phyloP scores from a whole-genome alignment of 92 coral and sea anemone genomes.

The Zoanthus sociatus region DNA sequence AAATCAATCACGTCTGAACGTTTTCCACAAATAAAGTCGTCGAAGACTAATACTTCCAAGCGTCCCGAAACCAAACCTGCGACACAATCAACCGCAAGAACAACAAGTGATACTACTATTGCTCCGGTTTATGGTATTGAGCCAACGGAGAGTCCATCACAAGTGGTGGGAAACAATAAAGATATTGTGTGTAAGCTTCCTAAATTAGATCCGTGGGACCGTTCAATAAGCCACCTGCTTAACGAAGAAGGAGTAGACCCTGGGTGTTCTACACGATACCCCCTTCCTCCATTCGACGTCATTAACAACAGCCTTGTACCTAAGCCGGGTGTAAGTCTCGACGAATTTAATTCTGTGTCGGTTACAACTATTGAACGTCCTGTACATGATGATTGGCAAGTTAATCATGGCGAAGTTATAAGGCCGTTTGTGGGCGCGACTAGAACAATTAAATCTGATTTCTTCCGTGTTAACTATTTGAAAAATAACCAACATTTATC shows the following conservation, averaged over 20 bases:
- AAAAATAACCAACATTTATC: conserved; percentile 29
- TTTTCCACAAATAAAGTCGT: not conserved
- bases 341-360: conserved; percentile 40
- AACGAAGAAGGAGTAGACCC: conserved; percentile 82
- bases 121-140: conserved; percentile 41
- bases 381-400: conserved; percentile 34
- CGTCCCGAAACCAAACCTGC: not conserved
- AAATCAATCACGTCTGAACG: not conserved
- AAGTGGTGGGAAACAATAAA: not conserved
- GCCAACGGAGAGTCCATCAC: conserved; percentile 22
- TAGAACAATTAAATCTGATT: conserved; percentile 63
- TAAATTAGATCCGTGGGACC: conserved; percentile 85
- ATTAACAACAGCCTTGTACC: conserved; percentile 70
- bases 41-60: not conserved
- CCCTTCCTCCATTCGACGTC: conserved; percentile 72
- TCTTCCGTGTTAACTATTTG: conserved; percentile 65
- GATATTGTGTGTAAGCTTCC: conserved; percentile 78
- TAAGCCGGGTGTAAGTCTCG: conserved; percentile 34
- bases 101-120: not conserved
- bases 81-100: conserved; percentile 1
- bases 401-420: conserved; percentile 28
- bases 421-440: conserved; percentile 38
- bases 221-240: conserved; percentile 70
- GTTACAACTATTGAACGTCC: conserved; percentile 71
- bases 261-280: conserved; percentile 67